Conservation (phyloP, 2,888 invertebrate genomes). For the Chirona hameri region DNA sequence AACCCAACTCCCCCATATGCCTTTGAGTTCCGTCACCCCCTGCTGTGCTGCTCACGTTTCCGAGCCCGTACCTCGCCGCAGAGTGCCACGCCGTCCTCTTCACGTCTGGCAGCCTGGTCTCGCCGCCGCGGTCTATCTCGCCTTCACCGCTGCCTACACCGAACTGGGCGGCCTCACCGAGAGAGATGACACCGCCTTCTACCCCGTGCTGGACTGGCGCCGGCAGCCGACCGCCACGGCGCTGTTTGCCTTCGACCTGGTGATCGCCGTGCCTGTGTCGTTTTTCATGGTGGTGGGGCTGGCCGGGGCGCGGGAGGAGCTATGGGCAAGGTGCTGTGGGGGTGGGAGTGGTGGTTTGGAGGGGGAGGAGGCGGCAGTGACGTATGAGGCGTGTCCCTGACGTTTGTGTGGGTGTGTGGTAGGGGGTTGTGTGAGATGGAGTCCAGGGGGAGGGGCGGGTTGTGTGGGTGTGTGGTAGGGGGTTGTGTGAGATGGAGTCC, state of each 20-base stretch:
- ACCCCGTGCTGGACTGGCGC: not conserved
- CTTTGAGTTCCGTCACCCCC: too few relatives aligned
- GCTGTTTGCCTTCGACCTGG: not conserved
- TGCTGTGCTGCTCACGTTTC: too few relatives aligned
- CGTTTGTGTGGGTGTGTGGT: too few relatives aligned
- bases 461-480: too few relatives aligned
- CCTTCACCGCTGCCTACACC: not conserved
- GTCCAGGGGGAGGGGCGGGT: not conserved
- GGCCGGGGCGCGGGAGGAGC: not conserved
- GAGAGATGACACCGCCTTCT: not conserved
- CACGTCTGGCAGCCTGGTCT: not conserved
- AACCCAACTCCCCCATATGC: too few relatives aligned
- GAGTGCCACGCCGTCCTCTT: not conserved
- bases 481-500: too few relatives aligned
- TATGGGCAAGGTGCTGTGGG: not conserved
- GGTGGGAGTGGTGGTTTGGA: conserved; percentile 38
- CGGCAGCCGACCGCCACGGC: not conserved
- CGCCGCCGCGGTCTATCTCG: not conserved
- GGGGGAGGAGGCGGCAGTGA: not conserved
- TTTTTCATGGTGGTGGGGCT: not conserved
- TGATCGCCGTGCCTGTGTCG: conserved; percentile 1
- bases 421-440: too few relatives aligned
- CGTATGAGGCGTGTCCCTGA: not conserved
- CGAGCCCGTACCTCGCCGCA: not conserved
- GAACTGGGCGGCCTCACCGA: not conserved